Percentiles rank a stretch among this genome's conserved stretches.
Conservation (phyloP, 2,888 invertebrate genomes). For the Orchesella flavescens region DNA sequence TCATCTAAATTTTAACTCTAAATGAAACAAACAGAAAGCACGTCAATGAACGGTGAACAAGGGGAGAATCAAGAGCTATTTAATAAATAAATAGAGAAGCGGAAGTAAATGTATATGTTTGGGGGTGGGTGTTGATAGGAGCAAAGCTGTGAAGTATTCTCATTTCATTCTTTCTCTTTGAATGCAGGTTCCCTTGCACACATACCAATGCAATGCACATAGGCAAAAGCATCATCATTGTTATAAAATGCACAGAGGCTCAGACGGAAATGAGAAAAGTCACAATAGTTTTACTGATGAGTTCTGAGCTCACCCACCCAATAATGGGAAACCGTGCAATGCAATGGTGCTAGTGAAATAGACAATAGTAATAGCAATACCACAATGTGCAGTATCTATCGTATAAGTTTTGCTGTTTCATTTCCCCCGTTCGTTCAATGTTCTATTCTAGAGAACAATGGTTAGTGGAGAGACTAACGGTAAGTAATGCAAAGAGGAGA, state of each 20-base stretch:
- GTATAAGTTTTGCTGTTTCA: slow-evolving; percentile 24
- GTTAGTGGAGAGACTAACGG: slow-evolving; percentile 1
- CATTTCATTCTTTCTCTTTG: background rate
- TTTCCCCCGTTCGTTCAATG: slow-evolving; percentile 24
- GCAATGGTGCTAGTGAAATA: too few species aligned
- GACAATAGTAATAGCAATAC: slow-evolving; percentile 12
- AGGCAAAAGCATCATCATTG: background rate
- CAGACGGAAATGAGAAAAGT: slow-evolving; percentile 56
- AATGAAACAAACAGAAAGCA: too few species aligned
- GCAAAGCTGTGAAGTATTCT: background rate
- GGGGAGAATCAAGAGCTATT: too few species aligned
- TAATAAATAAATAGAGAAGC: too few species aligned
- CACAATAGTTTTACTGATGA: slow-evolving; percentile 54
- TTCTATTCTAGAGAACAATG: slow-evolving; percentile 2
- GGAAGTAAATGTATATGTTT: background rate
- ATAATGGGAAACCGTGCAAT: too few species aligned
- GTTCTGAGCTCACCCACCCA: background rate
- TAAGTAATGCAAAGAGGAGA: background rate
- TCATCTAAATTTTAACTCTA: too few species aligned
- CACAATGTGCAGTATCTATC: background rate
- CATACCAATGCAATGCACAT: background rate
- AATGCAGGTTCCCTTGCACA: background rate
- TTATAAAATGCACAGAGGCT: too few species aligned
- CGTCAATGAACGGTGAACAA: too few species aligned
- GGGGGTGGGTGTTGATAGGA: background rate